A percentile compares a stretch with the other conserved stretches of the same genome.
Conservation (phyloP, 2,888 invertebrate species). For the Ptilodon capucinus region DNA sequence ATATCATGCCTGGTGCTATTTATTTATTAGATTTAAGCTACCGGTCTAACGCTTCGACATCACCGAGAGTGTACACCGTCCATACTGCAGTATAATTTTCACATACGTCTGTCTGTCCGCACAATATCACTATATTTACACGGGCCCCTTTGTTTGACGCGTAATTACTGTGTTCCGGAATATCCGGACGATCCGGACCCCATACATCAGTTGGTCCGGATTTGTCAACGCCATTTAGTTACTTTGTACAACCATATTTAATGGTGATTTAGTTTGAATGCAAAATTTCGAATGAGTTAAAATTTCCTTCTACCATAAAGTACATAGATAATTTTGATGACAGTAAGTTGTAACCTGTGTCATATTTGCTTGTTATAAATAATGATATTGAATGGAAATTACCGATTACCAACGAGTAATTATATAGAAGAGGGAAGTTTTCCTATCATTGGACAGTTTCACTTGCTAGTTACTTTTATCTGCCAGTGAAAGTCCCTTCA, state of each 20-base stretch:
- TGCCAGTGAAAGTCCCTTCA: too few relatives aligned
- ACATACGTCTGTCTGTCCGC: conserved; percentile 74
- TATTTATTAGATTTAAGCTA: neutral
- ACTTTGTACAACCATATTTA: conserved; percentile 25
- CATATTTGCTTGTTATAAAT: too few relatives aligned
- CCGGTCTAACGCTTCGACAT: conserved; percentile 16
- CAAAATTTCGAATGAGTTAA: too few relatives aligned
- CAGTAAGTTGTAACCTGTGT: too few relatives aligned
- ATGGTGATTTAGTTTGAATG: neutral
- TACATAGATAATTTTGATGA: too few relatives aligned
- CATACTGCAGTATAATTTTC: conserved; percentile 74
- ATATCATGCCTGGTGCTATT: too few relatives aligned
- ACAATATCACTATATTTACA: conserved; percentile 74
- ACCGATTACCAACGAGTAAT: too few relatives aligned
- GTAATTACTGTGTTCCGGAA: conserved; percentile 59
- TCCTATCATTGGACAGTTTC: too few relatives aligned
- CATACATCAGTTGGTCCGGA: conserved; percentile 54
- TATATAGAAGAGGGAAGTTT: too few relatives aligned
- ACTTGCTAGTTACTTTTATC: too few relatives aligned
- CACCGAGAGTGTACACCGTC: conserved; percentile 25
- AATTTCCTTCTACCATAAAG: too few relatives aligned
- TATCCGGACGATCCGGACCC: conserved; percentile 23
- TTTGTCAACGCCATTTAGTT: conserved; percentile 62
- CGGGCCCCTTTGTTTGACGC: conserved; percentile 72
- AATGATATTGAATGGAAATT: too few relatives aligned